Evolutionary conservation across 2,113 vertebrate species (phyloP).

Genomic region (Pseudonaja textilis): DNA sequence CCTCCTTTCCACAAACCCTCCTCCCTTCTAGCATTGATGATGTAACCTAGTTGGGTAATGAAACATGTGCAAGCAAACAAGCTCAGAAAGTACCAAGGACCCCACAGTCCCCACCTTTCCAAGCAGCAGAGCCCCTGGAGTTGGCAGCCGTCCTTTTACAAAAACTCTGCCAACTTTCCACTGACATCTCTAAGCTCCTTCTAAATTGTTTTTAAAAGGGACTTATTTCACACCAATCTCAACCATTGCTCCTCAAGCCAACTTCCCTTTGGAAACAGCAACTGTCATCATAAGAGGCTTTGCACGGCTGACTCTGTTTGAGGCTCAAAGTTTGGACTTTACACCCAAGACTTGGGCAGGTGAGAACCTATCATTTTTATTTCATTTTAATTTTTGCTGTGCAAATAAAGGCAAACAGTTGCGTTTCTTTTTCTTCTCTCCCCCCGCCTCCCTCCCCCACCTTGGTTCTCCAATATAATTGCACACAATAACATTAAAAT

Average conservation of each 20-base stretch:
- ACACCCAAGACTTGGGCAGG: background rate
- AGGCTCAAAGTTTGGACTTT: fast-evolving
- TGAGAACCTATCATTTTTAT: conserved; percentile 43
- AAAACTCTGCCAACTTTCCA: background rate
- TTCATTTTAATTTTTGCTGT: background rate
- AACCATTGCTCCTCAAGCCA: background rate
- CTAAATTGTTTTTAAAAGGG: background rate
- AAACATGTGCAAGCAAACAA: background rate
- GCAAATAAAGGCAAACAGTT: conserved; percentile 31
- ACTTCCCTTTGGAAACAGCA: background rate
- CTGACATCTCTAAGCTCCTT: background rate
- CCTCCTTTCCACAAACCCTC: too few relatives aligned
- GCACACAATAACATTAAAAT: background rate
- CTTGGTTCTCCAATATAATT: conserved; percentile 10
- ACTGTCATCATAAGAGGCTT: background rate
- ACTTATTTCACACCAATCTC: background rate
- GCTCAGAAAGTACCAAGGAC: background rate
- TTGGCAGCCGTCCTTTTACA: background rate
- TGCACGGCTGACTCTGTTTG: background rate
- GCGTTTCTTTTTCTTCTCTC: background rate
- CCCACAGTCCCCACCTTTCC: background rate
- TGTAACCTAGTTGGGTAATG: background rate
- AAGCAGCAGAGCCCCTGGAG: background rate
- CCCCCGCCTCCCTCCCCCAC: fast-evolving
- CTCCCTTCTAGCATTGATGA: background rate